Percentiles rank a stretch among this genome's conserved stretches.
These are phyloP conservation scores for Eleutherodactylus coqui DNA, from an alignment of 2,797 vertebrate species.

Conservation along the genomic window DNA sequence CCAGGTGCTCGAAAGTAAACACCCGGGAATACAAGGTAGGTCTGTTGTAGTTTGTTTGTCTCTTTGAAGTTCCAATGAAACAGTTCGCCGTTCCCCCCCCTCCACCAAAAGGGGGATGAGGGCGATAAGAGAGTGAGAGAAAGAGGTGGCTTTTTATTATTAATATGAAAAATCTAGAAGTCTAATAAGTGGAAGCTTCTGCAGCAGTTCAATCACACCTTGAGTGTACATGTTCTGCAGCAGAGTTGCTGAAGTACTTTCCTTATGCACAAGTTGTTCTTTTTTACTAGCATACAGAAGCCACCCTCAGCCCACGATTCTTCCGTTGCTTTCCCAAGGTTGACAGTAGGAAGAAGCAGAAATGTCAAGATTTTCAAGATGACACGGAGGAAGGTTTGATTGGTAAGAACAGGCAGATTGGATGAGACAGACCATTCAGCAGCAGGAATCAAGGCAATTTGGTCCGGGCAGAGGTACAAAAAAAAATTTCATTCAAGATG, in stretches of 20 bases:
- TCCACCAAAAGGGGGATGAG: conserved; percentile 76
- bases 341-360: conserved; percentile 75
- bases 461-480: conserved; percentile 84
- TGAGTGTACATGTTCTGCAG: conserved; percentile 99
- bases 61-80: conserved; percentile 91
- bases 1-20: conserved; percentile 83
- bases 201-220: conserved; percentile 87
- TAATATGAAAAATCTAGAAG: conserved; percentile 82
- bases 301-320: conserved; percentile 99
- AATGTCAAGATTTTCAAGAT: conserved; percentile 73
- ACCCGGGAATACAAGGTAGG: conserved; percentile 97
- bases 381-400: conserved; percentile 81
- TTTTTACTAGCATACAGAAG: conserved; percentile 99
- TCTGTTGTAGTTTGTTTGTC: conserved; percentile 88
- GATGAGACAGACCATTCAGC: conserved; percentile 83
- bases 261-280: conserved; percentile 99
- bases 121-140: conserved; percentile 71
- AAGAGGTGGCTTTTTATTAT: conserved; percentile 73
- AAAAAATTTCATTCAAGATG: conserved; percentile 80
- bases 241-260: conserved; percentile 99
- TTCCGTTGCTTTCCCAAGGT: conserved; percentile 94
- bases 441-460: conserved; percentile 87
- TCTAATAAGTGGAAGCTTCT: conserved; percentile 78
- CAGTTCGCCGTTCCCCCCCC: conserved; percentile 85
- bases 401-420: conserved; percentile 85